Evolutionary conservation across 2,888 invertebrate genomes (phyloP).

Genomic region (Agrilus mali): DNA sequence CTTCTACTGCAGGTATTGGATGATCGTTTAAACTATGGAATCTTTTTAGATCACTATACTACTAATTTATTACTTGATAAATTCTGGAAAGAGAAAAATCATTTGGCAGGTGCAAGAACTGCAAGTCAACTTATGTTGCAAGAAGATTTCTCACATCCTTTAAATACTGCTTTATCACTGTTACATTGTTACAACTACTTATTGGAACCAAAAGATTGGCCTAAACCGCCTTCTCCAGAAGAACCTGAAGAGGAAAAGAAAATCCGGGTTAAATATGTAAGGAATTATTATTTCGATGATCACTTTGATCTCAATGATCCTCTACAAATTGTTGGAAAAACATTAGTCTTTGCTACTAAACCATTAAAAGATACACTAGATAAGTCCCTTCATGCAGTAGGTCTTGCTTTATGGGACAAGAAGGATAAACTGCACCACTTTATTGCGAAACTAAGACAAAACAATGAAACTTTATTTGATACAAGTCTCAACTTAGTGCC

Average conservation of each 20-base stretch:
- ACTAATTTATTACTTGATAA: slow-evolving; percentile 71
- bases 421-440: slow-evolving; percentile 19
- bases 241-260: slow-evolving; percentile 35
- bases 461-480: slow-evolving; percentile 27
- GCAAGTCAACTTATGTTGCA: slow-evolving; percentile 77
- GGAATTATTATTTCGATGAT: slow-evolving; percentile 76
- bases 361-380: slow-evolving; percentile 38
- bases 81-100: slow-evolving; percentile 57
- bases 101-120: slow-evolving; percentile 58
- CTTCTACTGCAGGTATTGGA: slow-evolving; percentile 60
- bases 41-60: slow-evolving; percentile 75
- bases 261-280: slow-evolving; percentile 62
- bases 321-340: slow-evolving; percentile 67
- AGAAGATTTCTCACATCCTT: slow-evolving; percentile 66
- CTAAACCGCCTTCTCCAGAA: slow-evolving; percentile 24
- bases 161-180: slow-evolving; percentile 54
- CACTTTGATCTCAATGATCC: slow-evolving; percentile 76
- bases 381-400: slow-evolving; percentile 33
- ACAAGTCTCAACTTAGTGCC: slow-evolving; percentile 32
- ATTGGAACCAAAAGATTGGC: slow-evolving; percentile 38
- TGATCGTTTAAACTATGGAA: slow-evolving; percentile 75
- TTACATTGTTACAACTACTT: slow-evolving; percentile 66
- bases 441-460: slow-evolving; percentile 15
- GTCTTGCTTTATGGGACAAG: slow-evolving; percentile 29
- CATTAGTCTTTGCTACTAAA: slow-evolving; percentile 50